Percentiles rank a stretch among this genome's conserved stretches.
Evolutionary conservation across 2,888 invertebrate species (phyloP).

Genomic region (Drosophila colorata): DNA sequence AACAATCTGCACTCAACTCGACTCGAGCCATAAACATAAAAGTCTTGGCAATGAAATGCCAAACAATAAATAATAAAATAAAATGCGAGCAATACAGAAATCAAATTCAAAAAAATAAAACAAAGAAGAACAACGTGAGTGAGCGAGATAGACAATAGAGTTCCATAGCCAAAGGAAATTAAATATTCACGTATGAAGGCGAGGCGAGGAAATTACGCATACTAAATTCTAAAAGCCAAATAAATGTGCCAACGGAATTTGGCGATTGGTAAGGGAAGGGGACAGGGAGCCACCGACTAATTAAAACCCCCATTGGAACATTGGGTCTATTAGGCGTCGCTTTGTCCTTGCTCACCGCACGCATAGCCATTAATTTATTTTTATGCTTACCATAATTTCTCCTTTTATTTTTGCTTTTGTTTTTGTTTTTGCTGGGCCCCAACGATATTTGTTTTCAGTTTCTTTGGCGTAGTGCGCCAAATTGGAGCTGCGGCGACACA

Average conservation of each 20-base stretch:
- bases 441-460: constrained; percentile 39
- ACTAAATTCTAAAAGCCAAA: constrained; percentile 66
- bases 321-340: constrained; percentile 61
- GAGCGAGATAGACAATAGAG: constrained; percentile 4
- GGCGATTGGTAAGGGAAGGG: constrained; percentile 10
- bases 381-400: constrained; percentile 76
- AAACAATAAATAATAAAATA: constrained; percentile 72
- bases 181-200: constrained; percentile 29
- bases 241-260: constrained; percentile 38
- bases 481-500: constrained; percentile 22
- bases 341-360: constrained; percentile 65
- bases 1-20: constrained; percentile 45
- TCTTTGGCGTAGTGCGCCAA: constrained; percentile 10
- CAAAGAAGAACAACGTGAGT: constrained; percentile 21
- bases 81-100: constrained; percentile 43
- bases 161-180: constrained; percentile 11
- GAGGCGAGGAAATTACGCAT: constrained; percentile 67
- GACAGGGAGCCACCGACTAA: constrained; percentile 37
- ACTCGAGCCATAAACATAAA: constrained; percentile 62
- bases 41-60: constrained; percentile 61
- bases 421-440: constrained; percentile 28
- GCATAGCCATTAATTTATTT: constrained; percentile 75
- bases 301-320: constrained; percentile 45
- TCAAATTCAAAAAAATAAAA: constrained; percentile 30
- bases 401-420: constrained; percentile 54